phyloP scores from a whole-genome alignment of 2,888 invertebrate genomes.

The Apoda limacodes region DNA sequence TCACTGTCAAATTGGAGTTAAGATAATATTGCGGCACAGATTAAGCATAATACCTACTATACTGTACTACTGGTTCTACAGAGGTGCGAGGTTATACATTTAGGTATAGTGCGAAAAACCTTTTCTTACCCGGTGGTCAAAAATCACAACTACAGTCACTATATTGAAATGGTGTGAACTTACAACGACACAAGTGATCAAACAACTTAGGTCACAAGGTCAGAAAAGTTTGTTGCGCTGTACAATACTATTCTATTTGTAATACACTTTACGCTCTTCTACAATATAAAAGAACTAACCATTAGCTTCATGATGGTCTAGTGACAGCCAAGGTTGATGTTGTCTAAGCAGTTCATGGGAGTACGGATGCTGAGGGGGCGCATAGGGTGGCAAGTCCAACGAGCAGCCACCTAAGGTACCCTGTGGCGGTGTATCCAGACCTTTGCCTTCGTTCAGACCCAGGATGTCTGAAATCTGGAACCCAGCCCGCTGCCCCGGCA shows the following conservation, averaged over 20 bases:
- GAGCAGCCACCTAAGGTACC: constrained; percentile 35
- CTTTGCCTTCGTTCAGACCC: constrained; percentile 81
- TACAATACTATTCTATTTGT: constrained; percentile 6
- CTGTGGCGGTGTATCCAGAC: constrained; percentile 46
- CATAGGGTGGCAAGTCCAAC: constrained; percentile 49
- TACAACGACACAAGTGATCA: neutral
- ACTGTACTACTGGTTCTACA: constrained; percentile 3
- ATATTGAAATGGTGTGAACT: no score
- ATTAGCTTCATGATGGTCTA: constrained; percentile 53
- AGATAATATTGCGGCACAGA: constrained; percentile 11
- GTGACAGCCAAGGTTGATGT: constrained; percentile 54
- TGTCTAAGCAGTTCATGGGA: constrained; percentile 53
- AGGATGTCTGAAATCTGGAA: constrained; percentile 95
- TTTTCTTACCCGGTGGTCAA: no score
- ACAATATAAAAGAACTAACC: constrained; percentile 28
- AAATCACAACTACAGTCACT: no score
- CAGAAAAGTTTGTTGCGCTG: no score
- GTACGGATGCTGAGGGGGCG: constrained; percentile 48
- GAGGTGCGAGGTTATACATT: no score
- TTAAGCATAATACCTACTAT: constrained; percentile 7
- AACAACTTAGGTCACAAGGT: neutral
- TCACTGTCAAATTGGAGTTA: constrained; percentile 16
- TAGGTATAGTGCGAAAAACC: no score
- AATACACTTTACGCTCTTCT: constrained; percentile 15
- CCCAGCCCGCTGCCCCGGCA: constrained; percentile 82